phyloP scores from a whole-genome alignment of 1,140 invertebrate species.

The Neodiprion fabricii region DNA sequence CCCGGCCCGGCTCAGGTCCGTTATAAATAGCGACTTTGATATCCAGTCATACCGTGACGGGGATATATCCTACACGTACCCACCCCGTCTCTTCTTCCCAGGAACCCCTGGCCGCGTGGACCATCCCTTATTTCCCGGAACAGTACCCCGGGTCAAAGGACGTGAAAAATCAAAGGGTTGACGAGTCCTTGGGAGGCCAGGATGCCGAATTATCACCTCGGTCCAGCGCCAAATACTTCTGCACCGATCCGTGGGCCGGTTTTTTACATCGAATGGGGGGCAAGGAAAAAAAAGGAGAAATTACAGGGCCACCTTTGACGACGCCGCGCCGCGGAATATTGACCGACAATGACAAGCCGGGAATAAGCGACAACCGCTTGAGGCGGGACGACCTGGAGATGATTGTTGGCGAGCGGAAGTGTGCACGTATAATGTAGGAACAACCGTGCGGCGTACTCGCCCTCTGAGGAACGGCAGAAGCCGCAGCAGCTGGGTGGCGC shows the following conservation, averaged over 20 bases:
- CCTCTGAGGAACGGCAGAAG: neutral
- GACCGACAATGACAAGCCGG: no score
- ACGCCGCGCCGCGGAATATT: slow-evolving; percentile 25
- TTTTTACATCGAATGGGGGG: neutral
- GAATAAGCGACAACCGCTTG: slow-evolving; percentile 20
- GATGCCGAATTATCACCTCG: no score
- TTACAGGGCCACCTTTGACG: slow-evolving; percentile 22
- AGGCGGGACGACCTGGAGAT: slow-evolving; percentile 12
- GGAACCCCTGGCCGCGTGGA: neutral
- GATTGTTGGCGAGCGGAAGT: slow-evolving; percentile 29
- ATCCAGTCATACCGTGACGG: slow-evolving; percentile 46
- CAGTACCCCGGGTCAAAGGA: slow-evolving; percentile 14
- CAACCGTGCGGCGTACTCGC: neutral
- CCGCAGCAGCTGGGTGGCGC: slow-evolving; percentile 1
- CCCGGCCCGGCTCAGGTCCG: slow-evolving; percentile 35
- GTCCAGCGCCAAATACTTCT: no score
- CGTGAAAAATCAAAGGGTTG: slow-evolving; percentile 56
- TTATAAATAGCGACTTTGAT: slow-evolving; percentile 61
- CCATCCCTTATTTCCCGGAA: neutral
- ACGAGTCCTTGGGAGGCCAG: neutral
- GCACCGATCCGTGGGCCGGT: no score
- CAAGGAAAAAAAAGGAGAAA: neutral
- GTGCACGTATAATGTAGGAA: neutral
- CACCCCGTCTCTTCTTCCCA: neutral
- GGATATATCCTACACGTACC: neutral